Evolutionary conservation across 2,888 invertebrate genomes (phyloP), one percentile per base, ranked within the genome.

Genomic region (Beris chalybata): DNA sequence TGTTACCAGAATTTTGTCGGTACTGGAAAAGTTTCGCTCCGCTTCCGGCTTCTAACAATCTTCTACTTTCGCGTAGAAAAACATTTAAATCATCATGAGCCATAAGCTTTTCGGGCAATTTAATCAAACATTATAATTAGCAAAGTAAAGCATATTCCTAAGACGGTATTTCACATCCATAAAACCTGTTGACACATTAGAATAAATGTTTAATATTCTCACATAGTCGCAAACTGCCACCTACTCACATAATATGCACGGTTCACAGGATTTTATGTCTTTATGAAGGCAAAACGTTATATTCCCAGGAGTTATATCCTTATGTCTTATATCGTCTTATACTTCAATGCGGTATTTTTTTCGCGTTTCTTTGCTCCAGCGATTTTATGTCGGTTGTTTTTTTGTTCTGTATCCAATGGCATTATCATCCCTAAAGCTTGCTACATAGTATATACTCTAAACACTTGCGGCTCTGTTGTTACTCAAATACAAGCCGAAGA

Each of bases 361-460:
- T 31, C 31, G 54, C 31, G 2, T 54, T 29, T 12, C 38, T 38
- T 38, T 38, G 5, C 38, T 38, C 9, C 7, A 9, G 38, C 38
- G 38, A 22, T 22, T 38, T 38, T 38, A 38, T 22, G 22, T 38
- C 38, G 38, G 5, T 38, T 38, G 1, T 38, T 38, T n/a, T n/a
- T 32, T n/a, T 4, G 3, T 31, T 12, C 30, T 31, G n/a, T n/a
- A 54, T 54, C n/a, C 54, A 30, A 31, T 30, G 31, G 54, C 31
- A 31, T 31, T 54, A 30, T 54, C 32, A 31, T 54, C 31, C 12
- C 54, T 54, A 54, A n/a, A 54, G 54, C 54, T 15, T 38, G 15
- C 43, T 38, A 43, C n/a, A n/a, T n/a, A n/a, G n/a, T 57, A 44
- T 13, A 30, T 22, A 5, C 7, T 56, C 22, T 57, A 44, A 56